Percentiles rank a stretch among this genome's conserved stretches.
phyloP scores from a whole-genome alignment of 2,797 vertebrate genomes.

The Gobionotothen gibberifrons region DNA sequence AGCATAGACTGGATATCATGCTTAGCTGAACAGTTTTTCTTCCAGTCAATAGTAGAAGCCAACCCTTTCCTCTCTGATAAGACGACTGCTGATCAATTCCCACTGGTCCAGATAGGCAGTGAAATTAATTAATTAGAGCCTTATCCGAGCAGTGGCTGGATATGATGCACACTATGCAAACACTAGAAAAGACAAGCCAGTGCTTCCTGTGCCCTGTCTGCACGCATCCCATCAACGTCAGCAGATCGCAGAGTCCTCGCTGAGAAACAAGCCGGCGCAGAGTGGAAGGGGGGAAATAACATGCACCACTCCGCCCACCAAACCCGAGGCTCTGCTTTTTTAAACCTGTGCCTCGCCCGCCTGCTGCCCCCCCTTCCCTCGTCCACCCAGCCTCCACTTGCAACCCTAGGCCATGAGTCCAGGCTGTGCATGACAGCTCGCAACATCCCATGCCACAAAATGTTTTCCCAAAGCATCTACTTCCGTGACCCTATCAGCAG shows the following conservation, averaged over 20 bases:
- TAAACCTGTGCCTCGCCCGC: conserved; percentile 74
- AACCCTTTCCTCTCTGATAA: conserved; percentile 51
- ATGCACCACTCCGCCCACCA: conserved; percentile 85
- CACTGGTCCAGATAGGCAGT: conserved; percentile 74
- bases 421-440: conserved; percentile 83
- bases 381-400: conserved; percentile 61
- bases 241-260: conserved; percentile 61
- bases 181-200: conserved; percentile 84
- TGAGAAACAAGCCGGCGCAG: conserved; percentile 73
- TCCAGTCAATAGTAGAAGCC: conserved; percentile 38
- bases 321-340: conserved; percentile 87
- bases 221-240: conserved; percentile 81
- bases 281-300: conserved; percentile 61
- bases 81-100: conserved; percentile 75
- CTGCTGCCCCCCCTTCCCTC: conserved; percentile 8
- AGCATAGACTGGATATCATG: not conserved
- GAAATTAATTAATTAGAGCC: conserved; percentile 76
- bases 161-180: conserved; percentile 80
- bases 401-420: conserved; percentile 81
- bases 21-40: conserved; percentile 24
- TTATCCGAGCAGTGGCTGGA: conserved; percentile 64
- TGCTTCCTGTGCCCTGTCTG: conserved; percentile 80
- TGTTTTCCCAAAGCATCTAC: conserved; percentile 90
- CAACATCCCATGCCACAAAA: conserved; percentile 87
- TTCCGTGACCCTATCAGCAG: conserved; percentile 87